Evolutionary conservation across 2,797 vertebrate genomes (phyloP), one percentile per base, ranked within the genome.

Genomic region (Takifugu rubripes): DNA sequence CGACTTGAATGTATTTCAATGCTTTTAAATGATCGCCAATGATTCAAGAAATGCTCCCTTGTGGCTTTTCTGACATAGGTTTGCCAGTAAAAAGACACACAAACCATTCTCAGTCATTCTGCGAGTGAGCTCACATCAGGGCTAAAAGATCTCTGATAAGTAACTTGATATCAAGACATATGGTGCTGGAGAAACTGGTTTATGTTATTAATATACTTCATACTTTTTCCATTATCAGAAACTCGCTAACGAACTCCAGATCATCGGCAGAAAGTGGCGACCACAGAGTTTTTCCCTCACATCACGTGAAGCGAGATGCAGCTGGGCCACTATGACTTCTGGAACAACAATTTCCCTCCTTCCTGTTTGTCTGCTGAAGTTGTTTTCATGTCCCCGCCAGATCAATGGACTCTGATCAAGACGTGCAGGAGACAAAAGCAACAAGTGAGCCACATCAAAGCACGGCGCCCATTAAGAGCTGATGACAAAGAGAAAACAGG

Each of bases 401-500:
- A 81, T 84, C 81, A 83, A 78, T 68, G 45, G 70, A 62, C 66
- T 36, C 71, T 77, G 78, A 85, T 84, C 77, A 74, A 66, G 69
- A 83, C 77, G 76, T 31, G 52, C 62, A 55, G 66, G 59, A 81
- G 71, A 83, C 78, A 78, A 81, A 56, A 59, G 72, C 45, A 46
- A 67, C 61, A 46, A 63, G 54, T 27, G 27, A 56, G 29, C 75
- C 68, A 77, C 74, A 87, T 86, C 73, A 86, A 87, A 84, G 79
- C 17, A 9, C 51, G 16, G 60, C 25, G 50, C 46, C 71, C 64
- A 74, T 81, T 83, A 82, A 62, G 52, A 71, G 66, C 74, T 70
- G 77, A 79, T 72, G 79, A 85, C 77, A 82, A 78, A 79, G 72
- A 75, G 58, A 67, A 66, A 78, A 76, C 66, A 71, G 59, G 80